Evolutionary conservation across 2,888 invertebrate species (phyloP).

Genomic region (Epirrita christyi): DNA sequence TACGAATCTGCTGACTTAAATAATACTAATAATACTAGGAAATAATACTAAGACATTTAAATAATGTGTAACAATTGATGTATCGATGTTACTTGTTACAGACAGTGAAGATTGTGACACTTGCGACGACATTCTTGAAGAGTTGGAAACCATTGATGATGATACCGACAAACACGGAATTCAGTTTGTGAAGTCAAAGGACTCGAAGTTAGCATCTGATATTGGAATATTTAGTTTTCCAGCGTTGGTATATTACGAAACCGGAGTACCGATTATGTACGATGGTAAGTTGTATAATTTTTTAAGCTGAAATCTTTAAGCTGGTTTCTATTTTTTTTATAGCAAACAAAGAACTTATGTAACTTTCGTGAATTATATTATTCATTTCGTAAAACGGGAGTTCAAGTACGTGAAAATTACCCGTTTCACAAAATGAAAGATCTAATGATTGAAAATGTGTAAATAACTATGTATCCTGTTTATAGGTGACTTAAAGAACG

Average conservation of each 20-base stretch:
- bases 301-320: conserved; percentile 20
- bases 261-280: conserved; percentile 97
- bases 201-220: conserved; percentile 94
- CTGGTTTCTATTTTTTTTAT: not conserved
- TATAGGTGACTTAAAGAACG: conserved; percentile 97
- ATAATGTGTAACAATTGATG: not conserved
- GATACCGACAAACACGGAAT: conserved; percentile 97
- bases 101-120: conserved; percentile 94
- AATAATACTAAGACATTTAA: no score
- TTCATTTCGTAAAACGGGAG: no score
- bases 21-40: not conserved
- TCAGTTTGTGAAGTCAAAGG: conserved; percentile 97
- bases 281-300: conserved; percentile 89
- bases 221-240: conserved; percentile 97
- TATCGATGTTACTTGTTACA: conserved; percentile 55
- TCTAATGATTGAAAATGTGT: conserved; percentile 12
- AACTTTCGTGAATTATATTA: not conserved
- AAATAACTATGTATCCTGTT: conserved; percentile 67
- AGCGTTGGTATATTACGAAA: conserved; percentile 96
- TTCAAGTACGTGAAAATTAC: no score
- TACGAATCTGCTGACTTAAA: conserved; percentile 33
- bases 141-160: conserved; percentile 95
- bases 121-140: conserved; percentile 94
- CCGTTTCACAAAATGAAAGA: no score
- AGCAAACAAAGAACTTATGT: conserved; percentile 1